Percentiles rank a stretch among this genome's conserved stretches.
Evolutionary conservation across 2,888 invertebrate species (phyloP).

Genomic region (Lithophane semibrunnea): DNA sequence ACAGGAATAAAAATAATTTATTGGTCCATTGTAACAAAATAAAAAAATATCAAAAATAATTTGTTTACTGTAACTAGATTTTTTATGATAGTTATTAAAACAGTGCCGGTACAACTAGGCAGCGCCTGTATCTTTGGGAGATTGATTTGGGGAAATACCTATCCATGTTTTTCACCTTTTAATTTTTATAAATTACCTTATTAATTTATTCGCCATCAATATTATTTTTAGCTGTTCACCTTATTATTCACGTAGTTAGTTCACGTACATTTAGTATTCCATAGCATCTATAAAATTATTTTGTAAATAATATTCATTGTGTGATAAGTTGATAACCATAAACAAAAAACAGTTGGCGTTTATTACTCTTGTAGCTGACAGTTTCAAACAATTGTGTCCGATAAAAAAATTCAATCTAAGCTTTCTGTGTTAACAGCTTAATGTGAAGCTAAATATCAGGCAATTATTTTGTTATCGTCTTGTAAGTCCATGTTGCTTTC

Average conservation of each 20-base stretch:
- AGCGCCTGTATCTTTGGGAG: too few relatives aligned
- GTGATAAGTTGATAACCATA: background rate
- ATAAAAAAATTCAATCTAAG: background rate
- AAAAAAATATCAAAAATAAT: too few relatives aligned
- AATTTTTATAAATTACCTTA: background rate
- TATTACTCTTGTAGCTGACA: background rate
- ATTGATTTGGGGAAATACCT: background rate
- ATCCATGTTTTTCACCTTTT: background rate
- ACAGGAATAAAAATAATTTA: background rate
- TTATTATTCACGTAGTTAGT: constrained; percentile 38
- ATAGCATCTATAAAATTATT: constrained; percentile 13
- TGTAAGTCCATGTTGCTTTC: constrained; percentile 23
- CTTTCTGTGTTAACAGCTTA: constrained; percentile 39
- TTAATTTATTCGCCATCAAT: background rate
- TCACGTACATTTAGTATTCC: constrained; percentile 21
- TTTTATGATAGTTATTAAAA: too few relatives aligned
- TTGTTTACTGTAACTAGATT: too few relatives aligned
- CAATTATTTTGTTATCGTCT: background rate
- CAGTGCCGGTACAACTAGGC: too few relatives aligned
- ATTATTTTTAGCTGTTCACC: constrained; percentile 27
- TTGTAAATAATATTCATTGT: constrained; percentile 16
- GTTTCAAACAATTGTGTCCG: background rate
- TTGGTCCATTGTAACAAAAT: too few relatives aligned
- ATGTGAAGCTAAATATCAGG: background rate
- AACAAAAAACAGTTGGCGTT: background rate